Conservation (phyloP, 2,888 invertebrate species). For the Lithosia quadra region DNA sequence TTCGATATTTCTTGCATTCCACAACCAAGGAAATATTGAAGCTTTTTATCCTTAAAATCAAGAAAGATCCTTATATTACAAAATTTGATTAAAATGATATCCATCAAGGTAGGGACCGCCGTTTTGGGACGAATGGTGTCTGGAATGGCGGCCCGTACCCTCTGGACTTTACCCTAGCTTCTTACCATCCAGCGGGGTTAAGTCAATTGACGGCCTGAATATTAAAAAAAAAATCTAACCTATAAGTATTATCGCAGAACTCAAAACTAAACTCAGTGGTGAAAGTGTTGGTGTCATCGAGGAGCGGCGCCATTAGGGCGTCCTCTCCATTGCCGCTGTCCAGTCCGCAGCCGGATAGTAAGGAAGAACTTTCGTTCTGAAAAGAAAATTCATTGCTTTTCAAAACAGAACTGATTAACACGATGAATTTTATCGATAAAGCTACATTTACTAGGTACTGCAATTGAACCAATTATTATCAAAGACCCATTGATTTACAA, state of each 20-base stretch:
- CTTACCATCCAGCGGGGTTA: too few species aligned
- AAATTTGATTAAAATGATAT: background rate
- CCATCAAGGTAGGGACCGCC: too few species aligned
- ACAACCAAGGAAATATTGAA: background rate
- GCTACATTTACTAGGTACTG: background rate
- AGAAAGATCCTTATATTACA: background rate
- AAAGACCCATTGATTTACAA: too few species aligned
- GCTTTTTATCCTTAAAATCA: background rate
- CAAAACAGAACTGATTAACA: background rate
- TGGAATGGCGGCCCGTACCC: too few species aligned
- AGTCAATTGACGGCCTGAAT: too few species aligned
- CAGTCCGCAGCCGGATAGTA: constrained; percentile 75
- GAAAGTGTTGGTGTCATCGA: constrained; percentile 88
- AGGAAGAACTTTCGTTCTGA: constrained; percentile 92
- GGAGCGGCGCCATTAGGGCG: constrained; percentile 90
- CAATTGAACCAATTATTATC: background rate
- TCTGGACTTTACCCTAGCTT: too few species aligned
- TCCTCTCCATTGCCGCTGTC: constrained; percentile 88
- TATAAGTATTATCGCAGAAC: constrained; percentile 93
- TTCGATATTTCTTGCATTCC: background rate
- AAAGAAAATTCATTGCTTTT: constrained; percentile 25
- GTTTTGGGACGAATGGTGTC: too few species aligned
- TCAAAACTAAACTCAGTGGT: constrained; percentile 93
- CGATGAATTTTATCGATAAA: background rate
- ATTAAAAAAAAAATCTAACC: too few species aligned